These are phyloP conservation scores for Actinernus sp. DNA, from an alignment of 92 coral and sea anemone genomes.

Conservation along the genomic window DNA sequence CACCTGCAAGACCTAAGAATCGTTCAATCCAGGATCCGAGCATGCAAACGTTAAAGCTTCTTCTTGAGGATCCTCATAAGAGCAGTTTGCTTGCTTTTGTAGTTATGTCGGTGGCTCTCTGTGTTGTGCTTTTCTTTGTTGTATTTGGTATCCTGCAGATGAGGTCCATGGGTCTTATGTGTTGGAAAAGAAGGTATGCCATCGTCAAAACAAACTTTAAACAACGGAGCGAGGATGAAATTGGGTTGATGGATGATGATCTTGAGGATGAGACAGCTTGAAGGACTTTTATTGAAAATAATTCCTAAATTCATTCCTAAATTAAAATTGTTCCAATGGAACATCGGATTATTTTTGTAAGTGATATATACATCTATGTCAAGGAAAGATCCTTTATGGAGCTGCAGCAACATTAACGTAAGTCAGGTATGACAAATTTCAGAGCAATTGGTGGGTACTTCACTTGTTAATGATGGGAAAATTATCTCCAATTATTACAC, in stretches of 20 bases:
- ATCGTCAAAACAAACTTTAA: conserved; percentile 21
- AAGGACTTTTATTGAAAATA: background rate
- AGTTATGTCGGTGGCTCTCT: conserved; percentile 36
- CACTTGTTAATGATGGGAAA: too few species aligned
- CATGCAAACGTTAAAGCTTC: conserved; percentile 31
- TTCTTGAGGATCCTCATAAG: conserved; percentile 58
- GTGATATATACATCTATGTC: too few species aligned
- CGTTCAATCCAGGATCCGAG: conserved; percentile 73
- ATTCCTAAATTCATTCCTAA: too few species aligned
- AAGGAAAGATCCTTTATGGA: too few species aligned
- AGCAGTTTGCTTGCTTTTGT: conserved; percentile 48
- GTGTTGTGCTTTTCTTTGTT: conserved; percentile 55
- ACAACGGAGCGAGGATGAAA: conserved; percentile 21
- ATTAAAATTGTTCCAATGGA: too few species aligned
- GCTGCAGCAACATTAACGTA: too few species aligned
- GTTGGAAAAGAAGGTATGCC: conserved; percentile 18
- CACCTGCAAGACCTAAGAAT: conserved; percentile 37
- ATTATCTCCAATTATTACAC: too few species aligned
- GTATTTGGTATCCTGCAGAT: conserved; percentile 78
- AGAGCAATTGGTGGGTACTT: too few species aligned
- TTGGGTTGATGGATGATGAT: conserved; percentile 49
- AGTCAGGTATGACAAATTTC: too few species aligned
- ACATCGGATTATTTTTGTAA: too few species aligned
- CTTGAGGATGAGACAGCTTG: conserved; percentile 20
- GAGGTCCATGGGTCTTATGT: conserved; percentile 46